These are phyloP conservation scores for Enteromius thamalakanensis DNA, from an alignment of 2,797 vertebrate species.

Conservation along the genomic window DNA sequence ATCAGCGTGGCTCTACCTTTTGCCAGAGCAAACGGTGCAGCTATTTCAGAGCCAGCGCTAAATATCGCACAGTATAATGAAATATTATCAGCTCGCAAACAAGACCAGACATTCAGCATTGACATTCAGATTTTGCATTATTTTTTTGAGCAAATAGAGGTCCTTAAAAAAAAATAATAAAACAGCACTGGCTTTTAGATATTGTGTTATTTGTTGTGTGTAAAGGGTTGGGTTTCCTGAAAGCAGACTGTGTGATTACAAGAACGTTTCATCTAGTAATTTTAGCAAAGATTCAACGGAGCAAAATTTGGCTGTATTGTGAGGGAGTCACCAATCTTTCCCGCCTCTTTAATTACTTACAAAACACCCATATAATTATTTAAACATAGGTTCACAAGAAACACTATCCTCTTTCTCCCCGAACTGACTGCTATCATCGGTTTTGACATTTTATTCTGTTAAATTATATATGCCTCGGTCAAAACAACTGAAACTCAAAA, in stretches of 20 bases:
- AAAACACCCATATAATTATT: conserved; percentile 73
- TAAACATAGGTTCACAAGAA: conserved; percentile 74
- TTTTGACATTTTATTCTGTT: conserved; percentile 50
- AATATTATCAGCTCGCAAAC: conserved; percentile 63
- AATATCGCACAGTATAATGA: conserved; percentile 60
- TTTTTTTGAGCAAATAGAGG: conserved; percentile 33
- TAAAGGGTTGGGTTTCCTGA: conserved; percentile 48
- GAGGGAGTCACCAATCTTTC: conserved; percentile 72
- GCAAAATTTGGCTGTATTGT: conserved; percentile 74
- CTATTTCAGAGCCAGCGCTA: conserved; percentile 60
- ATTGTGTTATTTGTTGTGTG: conserved; percentile 35
- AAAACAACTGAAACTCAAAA: conserved; percentile 33
- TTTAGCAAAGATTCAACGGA: conserved; percentile 65
- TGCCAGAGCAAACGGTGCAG: conserved; percentile 55
- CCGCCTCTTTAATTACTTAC: conserved; percentile 77
- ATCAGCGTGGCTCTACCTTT: conserved; percentile 56
- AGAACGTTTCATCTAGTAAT: conserved; percentile 71
- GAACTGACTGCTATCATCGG: conserved; percentile 58
- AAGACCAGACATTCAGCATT: conserved; percentile 60
- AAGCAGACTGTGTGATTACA: conserved; percentile 71
- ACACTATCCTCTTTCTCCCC: conserved; percentile 58
- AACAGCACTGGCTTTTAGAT: conserved; percentile 35
- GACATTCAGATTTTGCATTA: conserved; percentile 53
- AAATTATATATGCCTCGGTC: conserved; percentile 18
- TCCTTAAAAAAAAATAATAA: conserved; percentile 1